Evolutionary conservation across 1,140 invertebrate species (phyloP), one percentile per base, ranked within the genome.

Genomic region (Chrysoperla carnea): DNA sequence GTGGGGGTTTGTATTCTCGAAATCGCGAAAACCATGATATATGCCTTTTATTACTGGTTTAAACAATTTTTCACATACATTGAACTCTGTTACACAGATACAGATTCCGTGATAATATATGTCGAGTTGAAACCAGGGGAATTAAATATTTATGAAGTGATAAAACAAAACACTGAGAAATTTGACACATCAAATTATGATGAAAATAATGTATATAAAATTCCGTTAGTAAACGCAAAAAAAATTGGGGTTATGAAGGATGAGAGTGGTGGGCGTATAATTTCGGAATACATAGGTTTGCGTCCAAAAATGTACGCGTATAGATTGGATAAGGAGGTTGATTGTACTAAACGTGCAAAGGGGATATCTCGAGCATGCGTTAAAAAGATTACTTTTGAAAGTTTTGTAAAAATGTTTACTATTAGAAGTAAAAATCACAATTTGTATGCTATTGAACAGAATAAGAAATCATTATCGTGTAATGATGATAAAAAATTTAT

Each of bases 211-310:
- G 31, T 44, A n/a, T 53, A 52, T 42, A 45, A 45, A 17, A 57
- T 58, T n/a, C 51, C 52, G 8, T 39, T 40, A 41, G 41, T 42
- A 36, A 67, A 68, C 48, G 66, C 64, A 50, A 70, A 71, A 47
- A 55, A 63, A 6, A 13, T 64, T 4, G 64, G 66, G 6, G 58
- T 64, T 52, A 61, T 69, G 48, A 71, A 68, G 52, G 64, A 68
- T 56, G 67, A 71, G 52, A 51, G 50, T 23, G 55, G 52, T 46
- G 59, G 59, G 8, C 43, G 43, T 41, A 50, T 58, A 33, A 55
- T 68, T 37, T 46, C 36, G 8, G 52, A 60, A 49, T 68, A 59
- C 55, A 43, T 63, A 36, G 61, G 60, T 8, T 42, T 67, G 37
- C 48, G 54, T 42, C 46, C 58, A 12, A 70, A 69, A 54, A 56